These are phyloP conservation scores for Axea sp. DNA, from an alignment of 2,888 invertebrate genomes.

Conservation along the genomic window DNA sequence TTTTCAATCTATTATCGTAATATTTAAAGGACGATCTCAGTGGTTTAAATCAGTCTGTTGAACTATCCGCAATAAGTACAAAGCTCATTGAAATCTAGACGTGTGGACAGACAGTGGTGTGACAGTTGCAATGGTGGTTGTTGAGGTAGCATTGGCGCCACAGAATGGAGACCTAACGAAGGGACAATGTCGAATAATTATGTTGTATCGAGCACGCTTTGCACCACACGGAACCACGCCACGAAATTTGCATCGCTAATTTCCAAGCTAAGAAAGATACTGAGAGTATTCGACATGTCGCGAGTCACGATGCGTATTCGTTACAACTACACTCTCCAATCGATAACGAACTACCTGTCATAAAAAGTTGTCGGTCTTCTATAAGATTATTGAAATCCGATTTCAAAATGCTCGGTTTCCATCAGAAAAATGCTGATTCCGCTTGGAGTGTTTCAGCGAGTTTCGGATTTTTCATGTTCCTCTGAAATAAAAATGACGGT, in stretches of 20 bases:
- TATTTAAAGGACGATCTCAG: neutral
- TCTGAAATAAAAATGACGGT: too few species aligned
- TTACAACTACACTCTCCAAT: constrained; percentile 40
- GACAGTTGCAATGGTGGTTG: constrained; percentile 35
- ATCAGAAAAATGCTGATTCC: too few species aligned
- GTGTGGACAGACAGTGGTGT: constrained; percentile 25
- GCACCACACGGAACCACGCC: constrained; percentile 54
- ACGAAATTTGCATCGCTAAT: constrained; percentile 70
- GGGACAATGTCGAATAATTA: constrained; percentile 70
- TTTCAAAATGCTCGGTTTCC: too few species aligned
- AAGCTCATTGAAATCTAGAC: constrained; percentile 36
- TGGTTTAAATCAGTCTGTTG: constrained; percentile 30
- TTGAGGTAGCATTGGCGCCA: constrained; percentile 50
- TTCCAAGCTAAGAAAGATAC: constrained; percentile 65
- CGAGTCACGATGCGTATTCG: constrained; percentile 47
- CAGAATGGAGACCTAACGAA: constrained; percentile 70
- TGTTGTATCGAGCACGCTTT: constrained; percentile 61
- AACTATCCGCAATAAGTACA: constrained; percentile 20
- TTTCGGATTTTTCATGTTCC: too few species aligned
- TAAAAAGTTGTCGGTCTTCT: too few species aligned
- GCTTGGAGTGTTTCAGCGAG: too few species aligned
- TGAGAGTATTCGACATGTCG: constrained; percentile 48
- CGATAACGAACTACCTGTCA: constrained; percentile 63
- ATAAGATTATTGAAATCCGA: too few species aligned
- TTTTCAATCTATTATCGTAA: constrained; percentile 23